phyloP scores from a whole-genome alignment of 2,888 invertebrate species.

The Sceliomorpha sp. region DNA sequence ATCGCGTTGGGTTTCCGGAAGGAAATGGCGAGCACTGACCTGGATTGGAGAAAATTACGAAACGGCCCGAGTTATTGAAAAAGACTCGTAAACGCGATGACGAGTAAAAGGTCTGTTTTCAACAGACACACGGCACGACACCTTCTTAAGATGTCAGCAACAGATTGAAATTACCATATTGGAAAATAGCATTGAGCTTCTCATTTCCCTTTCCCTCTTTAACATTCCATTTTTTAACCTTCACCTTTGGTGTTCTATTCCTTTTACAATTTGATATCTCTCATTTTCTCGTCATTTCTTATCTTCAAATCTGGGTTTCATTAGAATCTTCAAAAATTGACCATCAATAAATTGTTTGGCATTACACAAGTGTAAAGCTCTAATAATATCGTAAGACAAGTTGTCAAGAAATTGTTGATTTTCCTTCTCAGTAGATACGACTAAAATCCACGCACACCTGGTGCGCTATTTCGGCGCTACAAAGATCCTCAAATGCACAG shows the following conservation, averaged over 20 bases:
- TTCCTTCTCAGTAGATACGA: conserved; percentile 24
- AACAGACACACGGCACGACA: conserved; percentile 23
- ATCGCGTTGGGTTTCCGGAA: conserved; percentile 16
- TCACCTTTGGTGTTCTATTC: conserved; percentile 31
- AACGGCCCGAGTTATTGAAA: conserved; percentile 49
- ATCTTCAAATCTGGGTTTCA: background rate
- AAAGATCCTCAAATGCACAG: conserved; percentile 55
- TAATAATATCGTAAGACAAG: too few species aligned
- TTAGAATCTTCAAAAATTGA: too few species aligned
- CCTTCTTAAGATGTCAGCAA: conserved; percentile 64
- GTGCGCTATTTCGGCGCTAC: conserved; percentile 46
- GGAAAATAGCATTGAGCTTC: conserved; percentile 63
- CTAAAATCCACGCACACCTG: conserved; percentile 45
- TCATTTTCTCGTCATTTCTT: conserved; percentile 8
- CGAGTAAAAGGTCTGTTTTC: conserved; percentile 49
- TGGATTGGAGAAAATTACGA: conserved; percentile 51
- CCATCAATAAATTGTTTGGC: too few species aligned
- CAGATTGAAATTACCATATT: conserved; percentile 76
- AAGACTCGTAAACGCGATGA: conserved; percentile 51
- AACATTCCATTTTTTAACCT: conserved; percentile 35
- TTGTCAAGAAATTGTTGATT: conserved; percentile 15
- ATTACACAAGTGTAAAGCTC: too few species aligned
- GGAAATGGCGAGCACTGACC: conserved; percentile 49
- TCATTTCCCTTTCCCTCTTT: conserved; percentile 67
- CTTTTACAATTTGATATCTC: conserved; percentile 11